Conservation (phyloP, 2,113 vertebrate species). For the Chaetops frenatus region DNA sequence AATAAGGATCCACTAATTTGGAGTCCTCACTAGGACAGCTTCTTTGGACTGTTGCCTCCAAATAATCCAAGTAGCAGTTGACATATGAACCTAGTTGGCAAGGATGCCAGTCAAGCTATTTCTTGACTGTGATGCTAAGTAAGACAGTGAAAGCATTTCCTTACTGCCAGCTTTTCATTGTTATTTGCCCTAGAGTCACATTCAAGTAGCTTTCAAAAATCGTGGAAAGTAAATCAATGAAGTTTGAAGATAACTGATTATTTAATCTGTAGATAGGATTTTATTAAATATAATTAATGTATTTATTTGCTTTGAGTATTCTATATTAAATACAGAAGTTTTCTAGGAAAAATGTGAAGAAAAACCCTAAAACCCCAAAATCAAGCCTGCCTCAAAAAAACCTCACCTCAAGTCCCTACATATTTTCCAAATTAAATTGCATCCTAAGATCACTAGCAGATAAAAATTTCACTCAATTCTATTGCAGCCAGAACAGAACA, state of each 20-base stretch:
- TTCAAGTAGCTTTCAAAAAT: slow-evolving; percentile 43
- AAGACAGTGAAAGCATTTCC: slow-evolving; percentile 15
- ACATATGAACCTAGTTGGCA: slow-evolving; percentile 39
- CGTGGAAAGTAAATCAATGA: background rate
- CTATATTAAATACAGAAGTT: background rate
- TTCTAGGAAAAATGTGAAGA: background rate
- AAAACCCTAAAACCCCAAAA: background rate
- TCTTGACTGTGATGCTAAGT: slow-evolving; percentile 10
- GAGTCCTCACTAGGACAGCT: slow-evolving; percentile 5
- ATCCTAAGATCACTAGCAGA: background rate
- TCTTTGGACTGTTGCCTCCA: slow-evolving; percentile 10
- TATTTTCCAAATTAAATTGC: background rate
- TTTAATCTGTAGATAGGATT: background rate
- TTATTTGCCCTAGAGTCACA: slow-evolving; percentile 30
- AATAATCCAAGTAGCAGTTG: background rate
- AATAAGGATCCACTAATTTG: slow-evolving; percentile 19
- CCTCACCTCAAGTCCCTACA: background rate
- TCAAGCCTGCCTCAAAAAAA: background rate
- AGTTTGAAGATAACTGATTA: background rate
- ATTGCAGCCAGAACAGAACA: background rate
- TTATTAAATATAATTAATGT: background rate
- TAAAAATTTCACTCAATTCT: slow-evolving; percentile 13
- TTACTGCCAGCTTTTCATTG: slow-evolving; percentile 3
- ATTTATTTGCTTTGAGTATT: background rate
- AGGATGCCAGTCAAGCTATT: slow-evolving; percentile 19